These are phyloP conservation scores for Melierax canorus DNA, from an alignment of 2,113 vertebrate species.

Conservation along the genomic window DNA sequence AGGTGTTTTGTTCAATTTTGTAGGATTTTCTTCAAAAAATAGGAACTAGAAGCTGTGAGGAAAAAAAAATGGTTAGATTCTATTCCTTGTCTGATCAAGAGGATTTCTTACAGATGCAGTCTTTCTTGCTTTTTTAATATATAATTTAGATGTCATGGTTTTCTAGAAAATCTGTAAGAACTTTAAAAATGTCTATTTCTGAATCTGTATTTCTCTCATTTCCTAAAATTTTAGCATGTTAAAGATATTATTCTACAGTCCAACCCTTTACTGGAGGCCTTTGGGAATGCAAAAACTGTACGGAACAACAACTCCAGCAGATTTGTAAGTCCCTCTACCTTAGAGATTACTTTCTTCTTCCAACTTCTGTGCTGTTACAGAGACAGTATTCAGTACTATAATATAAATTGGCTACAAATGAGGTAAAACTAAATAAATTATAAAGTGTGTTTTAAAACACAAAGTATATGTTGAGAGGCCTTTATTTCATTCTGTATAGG, in stretches of 20 bases:
- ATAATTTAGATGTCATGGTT: neutral
- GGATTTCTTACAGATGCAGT: neutral
- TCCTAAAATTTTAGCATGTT: constrained; percentile 81
- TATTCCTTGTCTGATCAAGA: neutral
- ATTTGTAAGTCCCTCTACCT: constrained; percentile 82
- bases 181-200: neutral
- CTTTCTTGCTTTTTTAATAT: neutral
- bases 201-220: neutral
- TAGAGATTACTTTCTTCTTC: neutral
- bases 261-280: constrained; percentile 94
- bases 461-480: neutral
- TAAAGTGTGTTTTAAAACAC: neutral
- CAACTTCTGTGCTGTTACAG: neutral
- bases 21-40: neutral
- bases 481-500: neutral
- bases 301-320: constrained; percentile 99
- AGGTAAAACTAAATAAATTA: neutral
- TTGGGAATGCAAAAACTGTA: constrained; percentile 96
- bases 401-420: neutral
- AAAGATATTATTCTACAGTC: constrained; percentile 98
- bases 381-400: neutral
- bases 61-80: neutral
- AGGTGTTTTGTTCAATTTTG: neutral
- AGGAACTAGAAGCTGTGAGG: neutral
- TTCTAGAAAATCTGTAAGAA: neutral